Evolutionary conservation across 1,140 invertebrate genomes (phyloP), one percentile per base, ranked within the genome.

Genomic region (Schlechtendalia chinensis): DNA sequence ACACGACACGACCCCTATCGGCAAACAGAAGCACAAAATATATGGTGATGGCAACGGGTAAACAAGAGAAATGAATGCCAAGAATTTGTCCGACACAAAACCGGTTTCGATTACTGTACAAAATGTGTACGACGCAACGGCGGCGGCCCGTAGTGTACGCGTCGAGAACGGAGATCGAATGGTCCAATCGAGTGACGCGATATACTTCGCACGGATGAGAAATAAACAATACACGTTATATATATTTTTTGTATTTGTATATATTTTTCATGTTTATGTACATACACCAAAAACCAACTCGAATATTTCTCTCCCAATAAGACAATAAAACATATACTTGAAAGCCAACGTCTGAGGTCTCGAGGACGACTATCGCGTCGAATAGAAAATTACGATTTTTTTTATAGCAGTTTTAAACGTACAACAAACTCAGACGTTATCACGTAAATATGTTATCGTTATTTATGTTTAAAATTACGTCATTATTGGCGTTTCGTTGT

Each of bases 21-120:
- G 45, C 29, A 24, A 67, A 19, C 47, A 29, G 69, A n/a, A 72
- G 47, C 47, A 72, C 47, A 72, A 17, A 16, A 72, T 29, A 22
- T 6, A 14, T 16, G 47, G 17, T 3, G 47, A 47, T 22, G 54
- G 24, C 27, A 39, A 54, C 58, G 47, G 39, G 75, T 79, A 79
- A 79, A 79, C 75, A 79, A 63, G 75, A 17, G 75, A 50, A 79
- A 79, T 79, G 75, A 79, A 79, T 79, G 75, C 75, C 75, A 79
- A 79, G 75, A 79, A 79, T 79, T 79, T 79, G 39, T 79, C 45
- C 39, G 58, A 79, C 58, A 47, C 39, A 79, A 79, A 79, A 79
- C 75, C 75, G 75, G 75, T 79, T 75, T 79, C 16, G 58, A 63
- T 63, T 79, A 79, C 75, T 50, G 58, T 61, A 75, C 17, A 24